Evolutionary conservation across 2,888 invertebrate species (phyloP), one percentile per base, ranked within the genome.

Genomic region (Nebria brevicollis): DNA sequence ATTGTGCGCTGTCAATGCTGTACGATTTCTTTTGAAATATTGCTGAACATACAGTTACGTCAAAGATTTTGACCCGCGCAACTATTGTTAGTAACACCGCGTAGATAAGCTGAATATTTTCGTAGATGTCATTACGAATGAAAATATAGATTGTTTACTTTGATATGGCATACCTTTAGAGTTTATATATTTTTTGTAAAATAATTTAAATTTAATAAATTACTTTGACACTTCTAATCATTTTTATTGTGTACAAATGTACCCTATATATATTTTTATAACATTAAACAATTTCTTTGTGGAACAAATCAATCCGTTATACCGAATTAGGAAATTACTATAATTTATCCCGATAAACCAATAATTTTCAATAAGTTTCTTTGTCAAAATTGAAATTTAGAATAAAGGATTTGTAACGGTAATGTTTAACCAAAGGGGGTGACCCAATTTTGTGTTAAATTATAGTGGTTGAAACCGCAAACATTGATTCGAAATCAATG

Each of bases 1-100:
- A 87, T 88, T 87, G 87, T 87, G 85, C 85, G 70, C 85, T 87
- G 88, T 88, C 88, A 87, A 87, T 87, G 86, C 54, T 54, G 13
- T 54, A 13, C 84, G 73, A 66, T 66, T 72, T 73, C 83, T 81
- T 85, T 86, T 87, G 86, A 88, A 87, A 87, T 88, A 88, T 88
- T 88, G 87, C 87, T 85, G 86, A 87, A 87, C 86, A 86, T 86
- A 85, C 86, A 86, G 84, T 87, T 86, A 85, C 86, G 75, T 68
- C 75, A 70, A 80, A 80, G 54, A 54, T n/a, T 54, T 43, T 26
- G n/a, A 15, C 68, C 54, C 72, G 54, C 54, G 54, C 54, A 54
- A 54, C 54, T 54, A 26, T 26, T 68, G 25, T 26, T 26, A 3
- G 10, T 13, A 26, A 10, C 68, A 25, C 68, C 68, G 25, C 54